Evolutionary conservation across 30 jellyfish, hydroid and myxozoan species (phyloP).

Genomic region (Catostylus mosaicus): DNA sequence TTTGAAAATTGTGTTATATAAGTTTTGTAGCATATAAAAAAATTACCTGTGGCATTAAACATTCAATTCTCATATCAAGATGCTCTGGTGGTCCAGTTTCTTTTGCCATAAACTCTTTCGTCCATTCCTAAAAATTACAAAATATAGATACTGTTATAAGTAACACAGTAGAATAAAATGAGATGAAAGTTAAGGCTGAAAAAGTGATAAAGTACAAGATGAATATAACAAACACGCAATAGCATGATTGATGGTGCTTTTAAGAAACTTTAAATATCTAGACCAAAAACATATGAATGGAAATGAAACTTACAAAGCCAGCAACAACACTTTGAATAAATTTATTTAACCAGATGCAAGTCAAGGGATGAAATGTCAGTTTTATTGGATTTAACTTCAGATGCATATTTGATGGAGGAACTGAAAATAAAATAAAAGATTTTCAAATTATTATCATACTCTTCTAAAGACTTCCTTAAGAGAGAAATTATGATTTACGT

Average conservation of each 20-base stretch:
- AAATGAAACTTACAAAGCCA: slow-evolving; percentile 79
- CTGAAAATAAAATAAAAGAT: slow-evolving; percentile 42
- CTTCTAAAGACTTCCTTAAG: not conserved
- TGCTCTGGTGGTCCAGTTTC: slow-evolving; percentile 94
- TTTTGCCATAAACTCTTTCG: slow-evolving; percentile 88
- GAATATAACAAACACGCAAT: too few species aligned
- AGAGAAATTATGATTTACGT: not conserved
- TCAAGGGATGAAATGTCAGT: slow-evolving; percentile 79
- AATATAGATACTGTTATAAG: not conserved
- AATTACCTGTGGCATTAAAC: slow-evolving; percentile 91
- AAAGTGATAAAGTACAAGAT: not conserved
- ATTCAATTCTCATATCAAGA: slow-evolving; percentile 81
- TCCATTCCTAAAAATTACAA: slow-evolving; percentile 87
- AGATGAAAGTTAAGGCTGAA: not conserved
- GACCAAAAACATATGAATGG: too few species aligned
- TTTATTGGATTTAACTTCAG: slow-evolving; percentile 84
- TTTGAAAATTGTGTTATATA: too few species aligned
- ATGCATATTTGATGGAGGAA: slow-evolving; percentile 90
- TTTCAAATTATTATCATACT: not conserved
- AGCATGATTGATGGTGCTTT: too few species aligned
- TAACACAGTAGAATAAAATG: not conserved
- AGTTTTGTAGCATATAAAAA: slow-evolving; percentile 1
- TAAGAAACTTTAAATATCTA: too few species aligned
- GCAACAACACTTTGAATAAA: slow-evolving; percentile 86
- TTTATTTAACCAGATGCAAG: slow-evolving; percentile 95